phyloP scores from a whole-genome alignment of 92 coral and sea anemone species.

The Actinernus sp. region DNA sequence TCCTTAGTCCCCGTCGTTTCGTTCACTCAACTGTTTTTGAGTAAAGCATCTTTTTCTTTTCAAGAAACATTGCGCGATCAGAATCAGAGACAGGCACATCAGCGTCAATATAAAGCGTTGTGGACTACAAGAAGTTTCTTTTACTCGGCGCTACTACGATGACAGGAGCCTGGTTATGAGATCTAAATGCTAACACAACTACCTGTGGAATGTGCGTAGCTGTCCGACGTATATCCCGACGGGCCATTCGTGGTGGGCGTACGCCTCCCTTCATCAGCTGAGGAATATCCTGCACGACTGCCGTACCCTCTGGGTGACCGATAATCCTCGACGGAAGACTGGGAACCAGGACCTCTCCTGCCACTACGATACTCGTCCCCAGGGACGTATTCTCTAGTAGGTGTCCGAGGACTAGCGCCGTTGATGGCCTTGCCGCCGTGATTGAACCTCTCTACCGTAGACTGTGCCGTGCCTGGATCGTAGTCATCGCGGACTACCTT shows the following conservation, averaged over 20 bases:
- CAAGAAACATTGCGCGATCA: too few relatives aligned
- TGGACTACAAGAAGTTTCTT: too few relatives aligned
- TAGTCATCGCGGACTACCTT: slow-evolving; percentile 77
- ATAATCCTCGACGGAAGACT: slow-evolving; percentile 72
- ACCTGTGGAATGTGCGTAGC: slow-evolving; percentile 74
- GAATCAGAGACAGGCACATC: too few relatives aligned
- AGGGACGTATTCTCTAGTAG: slow-evolving; percentile 58
- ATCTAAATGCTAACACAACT: too few relatives aligned
- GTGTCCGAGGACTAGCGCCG: slow-evolving; percentile 44
- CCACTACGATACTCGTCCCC: slow-evolving; percentile 69
- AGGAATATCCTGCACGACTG: slow-evolving; percentile 73
- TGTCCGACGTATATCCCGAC: slow-evolving; percentile 77
- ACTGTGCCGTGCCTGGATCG: slow-evolving; percentile 76
- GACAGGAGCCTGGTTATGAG: too few relatives aligned
- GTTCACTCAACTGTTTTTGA: too few relatives aligned
- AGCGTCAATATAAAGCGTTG: too few relatives aligned
- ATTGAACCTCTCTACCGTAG: slow-evolving; percentile 60
- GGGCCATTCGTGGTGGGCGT: slow-evolving; percentile 75
- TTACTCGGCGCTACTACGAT: too few relatives aligned
- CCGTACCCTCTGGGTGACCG: slow-evolving; percentile 70
- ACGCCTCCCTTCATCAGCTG: slow-evolving; percentile 79
- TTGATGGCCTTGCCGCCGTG: slow-evolving; percentile 50
- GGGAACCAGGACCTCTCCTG: slow-evolving; percentile 73
- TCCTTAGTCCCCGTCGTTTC: too few relatives aligned
- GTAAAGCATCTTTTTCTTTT: too few relatives aligned